A percentile compares a stretch with the other conserved stretches of the same genome.
Conservation (phyloP, 2,113 vertebrate species). For the Eubucco bourcierii region DNA sequence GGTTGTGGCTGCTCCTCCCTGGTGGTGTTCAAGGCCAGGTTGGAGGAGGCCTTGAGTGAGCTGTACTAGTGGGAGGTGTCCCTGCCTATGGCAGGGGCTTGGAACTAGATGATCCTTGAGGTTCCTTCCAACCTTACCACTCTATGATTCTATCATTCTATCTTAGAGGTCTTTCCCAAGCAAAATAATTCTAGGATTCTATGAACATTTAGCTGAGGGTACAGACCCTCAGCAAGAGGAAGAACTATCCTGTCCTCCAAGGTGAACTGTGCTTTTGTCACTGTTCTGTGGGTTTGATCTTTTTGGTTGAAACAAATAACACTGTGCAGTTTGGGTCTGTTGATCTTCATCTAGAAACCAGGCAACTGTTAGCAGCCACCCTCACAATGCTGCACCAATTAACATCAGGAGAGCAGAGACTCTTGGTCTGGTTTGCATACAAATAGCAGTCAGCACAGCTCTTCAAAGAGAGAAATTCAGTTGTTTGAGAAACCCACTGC, state of each 20-base stretch:
- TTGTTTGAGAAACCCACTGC: slow-evolving; percentile 43
- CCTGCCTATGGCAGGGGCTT: no score
- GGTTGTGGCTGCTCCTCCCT: no score
- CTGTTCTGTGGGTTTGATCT: slow-evolving; percentile 59
- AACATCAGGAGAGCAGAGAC: slow-evolving; percentile 75
- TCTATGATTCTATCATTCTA: no score
- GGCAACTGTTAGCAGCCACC: slow-evolving; percentile 46
- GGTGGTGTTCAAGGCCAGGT: no score
- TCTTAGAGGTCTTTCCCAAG: no score
- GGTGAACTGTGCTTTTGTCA: slow-evolving; percentile 66
- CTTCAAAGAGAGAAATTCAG: slow-evolving; percentile 56
- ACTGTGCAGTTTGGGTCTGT: slow-evolving; percentile 55
- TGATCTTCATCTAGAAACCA: slow-evolving; percentile 75
- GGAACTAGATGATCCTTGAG: no score
- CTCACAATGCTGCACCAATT: slow-evolving; percentile 69
- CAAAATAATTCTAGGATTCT: no score
- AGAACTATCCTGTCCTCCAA: slow-evolving; percentile 26
- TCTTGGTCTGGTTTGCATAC: slow-evolving; percentile 69
- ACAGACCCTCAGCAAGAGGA: slow-evolving; percentile 44
- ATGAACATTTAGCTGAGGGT: slow-evolving; percentile 52
- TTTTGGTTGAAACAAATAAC: slow-evolving; percentile 71
- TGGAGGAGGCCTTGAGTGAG: no score
- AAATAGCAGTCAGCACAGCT: slow-evolving; percentile 66
- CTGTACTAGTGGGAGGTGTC: no score
- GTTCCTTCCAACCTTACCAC: no score